A percentile compares a stretch with the other conserved stretches of the same genome.
Conservation (phyloP, 2,888 invertebrate genomes). For the Pyrochroa serraticornis region DNA sequence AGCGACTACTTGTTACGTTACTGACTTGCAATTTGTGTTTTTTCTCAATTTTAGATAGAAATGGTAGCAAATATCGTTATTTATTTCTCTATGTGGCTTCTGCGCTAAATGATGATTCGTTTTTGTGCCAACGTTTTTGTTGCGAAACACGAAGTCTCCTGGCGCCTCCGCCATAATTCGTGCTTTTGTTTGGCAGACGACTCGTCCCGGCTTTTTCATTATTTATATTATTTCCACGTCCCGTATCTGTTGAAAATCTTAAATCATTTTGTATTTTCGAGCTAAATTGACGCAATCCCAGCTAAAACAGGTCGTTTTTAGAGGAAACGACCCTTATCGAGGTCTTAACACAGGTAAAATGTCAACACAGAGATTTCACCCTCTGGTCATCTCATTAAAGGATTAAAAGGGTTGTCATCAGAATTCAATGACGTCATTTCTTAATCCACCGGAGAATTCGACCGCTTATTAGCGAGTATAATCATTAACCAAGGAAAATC, state of each 20-base stretch:
- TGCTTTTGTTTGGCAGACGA: slow-evolving; percentile 2
- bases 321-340: neutral
- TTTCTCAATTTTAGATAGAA: slow-evolving; percentile 1
- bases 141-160: neutral
- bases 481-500: neutral
- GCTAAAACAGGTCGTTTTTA: no score
- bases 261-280: no score
- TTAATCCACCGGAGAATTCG: neutral
- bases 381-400: slow-evolving; percentile 8
- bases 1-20: neutral
- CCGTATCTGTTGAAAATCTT: no score
- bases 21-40: neutral
- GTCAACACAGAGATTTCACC: neutral
- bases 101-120: slow-evolving; percentile 6
- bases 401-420: neutral
- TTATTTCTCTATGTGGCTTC: slow-evolving; percentile 12
- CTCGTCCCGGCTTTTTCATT: neutral
- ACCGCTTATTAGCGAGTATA: neutral
- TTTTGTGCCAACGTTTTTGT: neutral
- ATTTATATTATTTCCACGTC: neutral
- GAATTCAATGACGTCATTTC: slow-evolving; percentile 1
- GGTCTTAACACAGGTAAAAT: slow-evolving; percentile 4
- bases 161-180: slow-evolving; percentile 19
- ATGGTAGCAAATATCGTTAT: slow-evolving; percentile 2
- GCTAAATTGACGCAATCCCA: no score